These are phyloP conservation scores for Drosophila tani DNA, from an alignment of 1,140 invertebrate genomes.

Conservation along the genomic window DNA sequence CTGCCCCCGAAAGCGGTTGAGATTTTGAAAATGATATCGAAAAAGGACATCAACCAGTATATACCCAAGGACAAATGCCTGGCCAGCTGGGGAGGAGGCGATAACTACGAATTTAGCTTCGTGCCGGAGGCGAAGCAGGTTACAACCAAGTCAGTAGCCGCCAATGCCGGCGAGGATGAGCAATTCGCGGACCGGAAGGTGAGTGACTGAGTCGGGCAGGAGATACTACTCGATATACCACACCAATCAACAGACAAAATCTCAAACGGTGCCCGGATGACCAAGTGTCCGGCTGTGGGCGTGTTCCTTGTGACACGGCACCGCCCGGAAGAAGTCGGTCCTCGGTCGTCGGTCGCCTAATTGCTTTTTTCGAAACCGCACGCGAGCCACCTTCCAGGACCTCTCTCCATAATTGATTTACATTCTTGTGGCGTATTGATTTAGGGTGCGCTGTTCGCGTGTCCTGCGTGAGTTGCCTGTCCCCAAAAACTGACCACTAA, in stretches of 20 bases:
- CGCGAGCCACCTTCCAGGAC: constrained; percentile 48
- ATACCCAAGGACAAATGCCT: constrained; percentile 91
- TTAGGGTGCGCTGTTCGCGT: constrained; percentile 70
- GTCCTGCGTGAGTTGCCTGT: constrained; percentile 61
- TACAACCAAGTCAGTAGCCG: constrained; percentile 27
- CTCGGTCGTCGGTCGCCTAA: constrained; percentile 54
- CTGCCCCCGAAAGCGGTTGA: constrained; percentile 95
- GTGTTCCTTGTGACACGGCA: constrained; percentile 55
- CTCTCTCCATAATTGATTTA: constrained; percentile 74
- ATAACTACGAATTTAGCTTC: constrained; percentile 91
- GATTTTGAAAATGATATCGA: constrained; percentile 95
- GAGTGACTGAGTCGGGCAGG: constrained; percentile 24
- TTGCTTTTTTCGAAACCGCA: constrained; percentile 66
- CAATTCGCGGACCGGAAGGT: constrained; percentile 66
- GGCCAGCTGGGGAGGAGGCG: constrained; percentile 94
- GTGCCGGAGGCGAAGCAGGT: constrained; percentile 85
- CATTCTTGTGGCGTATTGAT: constrained; percentile 70
- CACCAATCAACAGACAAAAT: constrained; percentile 29
- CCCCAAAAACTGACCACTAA: constrained; percentile 38
- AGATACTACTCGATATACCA: constrained; percentile 7
- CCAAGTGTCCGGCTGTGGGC: constrained; percentile 33
- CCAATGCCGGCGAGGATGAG: constrained; percentile 62
- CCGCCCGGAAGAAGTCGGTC: constrained; percentile 33
- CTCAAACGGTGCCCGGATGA: constrained; percentile 23
- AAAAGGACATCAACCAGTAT: constrained; percentile 91